These are phyloP conservation scores for Accipiter virgatus DNA, from an alignment of 2,113 vertebrate species.

Conservation along the genomic window DNA sequence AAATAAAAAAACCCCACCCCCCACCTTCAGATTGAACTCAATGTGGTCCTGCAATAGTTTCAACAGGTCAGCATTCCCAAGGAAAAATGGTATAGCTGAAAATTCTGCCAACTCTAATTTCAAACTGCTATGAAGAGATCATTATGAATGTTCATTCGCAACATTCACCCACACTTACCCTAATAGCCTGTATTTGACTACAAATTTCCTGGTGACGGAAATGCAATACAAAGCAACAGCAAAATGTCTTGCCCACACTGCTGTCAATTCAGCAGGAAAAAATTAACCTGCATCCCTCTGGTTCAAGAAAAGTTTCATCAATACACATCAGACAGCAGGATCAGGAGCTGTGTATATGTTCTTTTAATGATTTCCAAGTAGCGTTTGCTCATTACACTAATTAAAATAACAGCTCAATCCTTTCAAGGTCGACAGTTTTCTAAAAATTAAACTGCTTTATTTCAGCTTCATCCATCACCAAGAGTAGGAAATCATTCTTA, in stretches of 20 bases:
- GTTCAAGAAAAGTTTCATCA: slow-evolving; percentile 13
- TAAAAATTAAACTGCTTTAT: slow-evolving; percentile 15
- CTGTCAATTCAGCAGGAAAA: background rate
- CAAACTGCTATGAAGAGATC: background rate
- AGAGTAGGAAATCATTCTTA: background rate
- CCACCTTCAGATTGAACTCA: background rate
- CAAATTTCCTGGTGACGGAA: slow-evolving; percentile 17
- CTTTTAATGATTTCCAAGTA: slow-evolving; percentile 37
- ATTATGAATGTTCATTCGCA: background rate
- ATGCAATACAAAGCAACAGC: background rate
- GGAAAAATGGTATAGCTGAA: background rate
- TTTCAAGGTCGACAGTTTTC: background rate
- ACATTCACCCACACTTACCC: background rate
- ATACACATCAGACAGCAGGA: background rate
- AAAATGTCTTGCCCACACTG: background rate
- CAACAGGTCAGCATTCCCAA: background rate
- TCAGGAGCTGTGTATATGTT: background rate
- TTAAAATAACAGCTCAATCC: slow-evolving; percentile 23
- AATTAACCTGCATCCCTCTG: background rate
- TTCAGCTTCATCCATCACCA: background rate
- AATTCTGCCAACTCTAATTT: background rate
- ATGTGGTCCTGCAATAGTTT: background rate
- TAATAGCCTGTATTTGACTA: background rate
- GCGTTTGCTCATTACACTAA: background rate
- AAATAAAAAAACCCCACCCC: fast-evolving